phyloP scores from a whole-genome alignment of 2,888 invertebrate species.

The Oconnorella tubifera region DNA sequence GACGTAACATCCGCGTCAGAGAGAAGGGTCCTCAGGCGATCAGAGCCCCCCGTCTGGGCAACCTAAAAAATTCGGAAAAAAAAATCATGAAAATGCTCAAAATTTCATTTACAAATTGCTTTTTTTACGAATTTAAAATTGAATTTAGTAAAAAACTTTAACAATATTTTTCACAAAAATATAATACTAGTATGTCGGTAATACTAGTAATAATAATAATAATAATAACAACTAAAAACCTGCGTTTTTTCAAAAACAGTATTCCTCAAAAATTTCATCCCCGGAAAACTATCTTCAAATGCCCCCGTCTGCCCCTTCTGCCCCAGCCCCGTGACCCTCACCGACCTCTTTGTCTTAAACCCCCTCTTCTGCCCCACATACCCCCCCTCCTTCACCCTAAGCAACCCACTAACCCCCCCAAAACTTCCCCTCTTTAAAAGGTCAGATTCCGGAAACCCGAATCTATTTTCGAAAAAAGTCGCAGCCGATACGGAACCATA shows the following conservation, averaged over 20 bases:
- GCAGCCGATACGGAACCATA: no score
- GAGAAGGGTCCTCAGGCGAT: slow-evolving; percentile 25
- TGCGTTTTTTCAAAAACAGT: background rate
- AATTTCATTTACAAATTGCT: no score
- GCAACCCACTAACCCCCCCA: background rate
- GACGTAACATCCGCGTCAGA: slow-evolving; percentile 18
- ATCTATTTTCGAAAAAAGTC: no score
- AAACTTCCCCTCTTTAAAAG: no score
- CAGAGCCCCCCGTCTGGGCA: slow-evolving; percentile 15
- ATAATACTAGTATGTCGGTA: no score
- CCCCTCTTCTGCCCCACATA: background rate
- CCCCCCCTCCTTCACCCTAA: no score
- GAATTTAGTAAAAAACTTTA: no score
- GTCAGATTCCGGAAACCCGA: no score
- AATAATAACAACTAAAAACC: no score
- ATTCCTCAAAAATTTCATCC: slow-evolving; percentile 15
- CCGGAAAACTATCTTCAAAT: slow-evolving; percentile 2
- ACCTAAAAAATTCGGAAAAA: slow-evolving; percentile 12
- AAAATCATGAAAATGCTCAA: background rate
- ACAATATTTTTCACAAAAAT: no score
- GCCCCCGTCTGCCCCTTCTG: background rate
- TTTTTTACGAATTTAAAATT: no score
- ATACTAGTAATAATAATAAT: no score
- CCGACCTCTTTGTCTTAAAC: slow-evolving; percentile 7
- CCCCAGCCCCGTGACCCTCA: background rate